These are phyloP conservation scores for Drosophila azteca DNA, from an alignment of 1,140 invertebrate species.

Conservation along the genomic window DNA sequence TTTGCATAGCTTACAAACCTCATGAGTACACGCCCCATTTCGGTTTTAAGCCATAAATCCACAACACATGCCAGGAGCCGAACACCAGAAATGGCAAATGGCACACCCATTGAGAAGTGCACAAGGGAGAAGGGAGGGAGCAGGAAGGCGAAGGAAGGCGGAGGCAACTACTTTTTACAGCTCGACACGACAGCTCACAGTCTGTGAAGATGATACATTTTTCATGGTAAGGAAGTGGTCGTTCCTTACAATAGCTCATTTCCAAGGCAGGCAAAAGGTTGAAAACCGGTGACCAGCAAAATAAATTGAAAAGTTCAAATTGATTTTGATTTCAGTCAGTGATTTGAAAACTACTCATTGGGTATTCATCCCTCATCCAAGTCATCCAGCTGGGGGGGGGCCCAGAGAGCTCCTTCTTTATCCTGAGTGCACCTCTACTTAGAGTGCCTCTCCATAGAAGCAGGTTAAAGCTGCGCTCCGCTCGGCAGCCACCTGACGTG, in stretches of 20 bases:
- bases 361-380: too few relatives aligned
- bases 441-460: constrained; percentile 7
- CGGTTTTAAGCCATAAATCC: constrained; percentile 65
- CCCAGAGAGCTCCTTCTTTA: too few relatives aligned
- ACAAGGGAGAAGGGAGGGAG: neutral
- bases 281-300: too few relatives aligned
- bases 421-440: too few relatives aligned
- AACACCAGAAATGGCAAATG: constrained; percentile 22
- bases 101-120: constrained; percentile 22
- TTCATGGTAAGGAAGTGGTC: too few relatives aligned
- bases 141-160: neutral
- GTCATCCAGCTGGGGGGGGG: too few relatives aligned
- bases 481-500: constrained; percentile 21
- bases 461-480: constrained; percentile 13
- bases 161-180: constrained; percentile 48
- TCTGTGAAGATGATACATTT: too few relatives aligned
- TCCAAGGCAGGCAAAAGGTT: too few relatives aligned
- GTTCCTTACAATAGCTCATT: too few relatives aligned
- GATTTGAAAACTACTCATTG: too few relatives aligned
- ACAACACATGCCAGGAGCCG: constrained; percentile 49
- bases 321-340: too few relatives aligned
- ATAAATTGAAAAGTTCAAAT: too few relatives aligned
- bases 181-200: constrained; percentile 38
- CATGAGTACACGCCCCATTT: constrained; percentile 50
- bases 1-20: constrained; percentile 59